These are phyloP conservation scores for Leucozona laternaria DNA, from an alignment of 2,888 invertebrate genomes.

Conservation along the genomic window DNA sequence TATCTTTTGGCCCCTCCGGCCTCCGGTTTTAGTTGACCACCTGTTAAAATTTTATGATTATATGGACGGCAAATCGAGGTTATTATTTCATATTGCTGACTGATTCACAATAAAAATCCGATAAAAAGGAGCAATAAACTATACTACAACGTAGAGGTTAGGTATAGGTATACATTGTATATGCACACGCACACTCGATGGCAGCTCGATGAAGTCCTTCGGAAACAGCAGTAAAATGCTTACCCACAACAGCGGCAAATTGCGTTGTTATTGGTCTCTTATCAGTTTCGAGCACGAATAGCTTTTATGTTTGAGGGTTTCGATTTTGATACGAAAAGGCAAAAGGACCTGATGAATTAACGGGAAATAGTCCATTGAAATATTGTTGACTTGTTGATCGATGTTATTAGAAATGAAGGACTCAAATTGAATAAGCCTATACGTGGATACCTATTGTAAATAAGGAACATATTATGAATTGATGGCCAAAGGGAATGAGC, in stretches of 20 bases:
- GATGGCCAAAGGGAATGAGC: background rate
- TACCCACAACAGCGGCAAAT: constrained; percentile 54
- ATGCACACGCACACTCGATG: background rate
- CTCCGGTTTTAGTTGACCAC: constrained; percentile 66
- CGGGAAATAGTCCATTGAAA: constrained; percentile 44
- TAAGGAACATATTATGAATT: background rate
- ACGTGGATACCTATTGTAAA: background rate
- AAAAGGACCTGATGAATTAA: constrained; percentile 44
- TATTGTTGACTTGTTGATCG: constrained; percentile 50
- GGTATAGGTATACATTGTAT: background rate
- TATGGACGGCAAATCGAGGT: constrained; percentile 53
- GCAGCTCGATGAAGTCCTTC: constrained; percentile 13
- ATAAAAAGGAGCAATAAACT: constrained; percentile 53
- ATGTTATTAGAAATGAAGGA: constrained; percentile 7
- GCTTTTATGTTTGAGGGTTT: constrained; percentile 36
- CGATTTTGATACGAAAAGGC: constrained; percentile 14
- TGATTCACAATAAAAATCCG: constrained; percentile 71
- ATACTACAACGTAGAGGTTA: background rate
- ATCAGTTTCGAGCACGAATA: constrained; percentile 69
- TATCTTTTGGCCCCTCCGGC: constrained; percentile 38
- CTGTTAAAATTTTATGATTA: constrained; percentile 70
- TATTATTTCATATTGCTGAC: constrained; percentile 58
- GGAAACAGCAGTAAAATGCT: constrained; percentile 29
- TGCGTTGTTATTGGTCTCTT: constrained; percentile 66
- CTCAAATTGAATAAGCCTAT: background rate